phyloP scores from a whole-genome alignment of 1,140 invertebrate species.

The Sitophilus oryzae region DNA sequence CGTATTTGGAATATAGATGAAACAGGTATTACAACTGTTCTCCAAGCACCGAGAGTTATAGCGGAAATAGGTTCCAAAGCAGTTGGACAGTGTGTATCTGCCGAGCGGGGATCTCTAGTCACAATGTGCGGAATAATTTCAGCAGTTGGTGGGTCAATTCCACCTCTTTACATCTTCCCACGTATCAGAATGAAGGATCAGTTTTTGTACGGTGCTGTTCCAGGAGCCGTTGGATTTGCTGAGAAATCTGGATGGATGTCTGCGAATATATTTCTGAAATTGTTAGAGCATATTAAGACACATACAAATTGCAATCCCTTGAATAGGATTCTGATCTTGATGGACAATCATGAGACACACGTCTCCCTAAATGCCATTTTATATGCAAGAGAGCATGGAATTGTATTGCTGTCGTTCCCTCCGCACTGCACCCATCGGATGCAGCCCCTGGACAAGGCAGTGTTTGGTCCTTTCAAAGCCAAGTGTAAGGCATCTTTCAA shows the following conservation, averaged over 20 bases:
- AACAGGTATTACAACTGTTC: slow-evolving; percentile 46
- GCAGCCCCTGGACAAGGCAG: slow-evolving; percentile 42
- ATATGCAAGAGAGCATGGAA: slow-evolving; percentile 32
- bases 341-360: slow-evolving; percentile 24
- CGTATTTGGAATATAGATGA: slow-evolving; percentile 45
- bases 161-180: slow-evolving; percentile 40
- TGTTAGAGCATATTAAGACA: slow-evolving; percentile 21
- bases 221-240: slow-evolving; percentile 24
- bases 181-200: slow-evolving; percentile 33
- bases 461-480: slow-evolving; percentile 38
- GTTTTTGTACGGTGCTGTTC: slow-evolving; percentile 35
- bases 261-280: slow-evolving; percentile 12
- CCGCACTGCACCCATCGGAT: slow-evolving; percentile 43
- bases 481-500: slow-evolving; percentile 43
- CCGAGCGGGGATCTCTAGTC: slow-evolving; percentile 41
- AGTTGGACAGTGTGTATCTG: slow-evolving; percentile 42
- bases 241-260: slow-evolving; percentile 20
- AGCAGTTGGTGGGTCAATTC: slow-evolving; percentile 37
- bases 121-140: slow-evolving; percentile 38
- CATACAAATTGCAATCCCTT: slow-evolving; percentile 7
- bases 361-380: slow-evolving; percentile 30
- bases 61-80: slow-evolving; percentile 39
- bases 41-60: slow-evolving; percentile 42
- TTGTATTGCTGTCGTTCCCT: slow-evolving; percentile 37
- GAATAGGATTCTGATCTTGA: slow-evolving; percentile 14